A percentile compares a stretch with the other conserved stretches of the same genome.
Conservation (phyloP, 2,797 vertebrate species). For the Coendou prehensilis region DNA sequence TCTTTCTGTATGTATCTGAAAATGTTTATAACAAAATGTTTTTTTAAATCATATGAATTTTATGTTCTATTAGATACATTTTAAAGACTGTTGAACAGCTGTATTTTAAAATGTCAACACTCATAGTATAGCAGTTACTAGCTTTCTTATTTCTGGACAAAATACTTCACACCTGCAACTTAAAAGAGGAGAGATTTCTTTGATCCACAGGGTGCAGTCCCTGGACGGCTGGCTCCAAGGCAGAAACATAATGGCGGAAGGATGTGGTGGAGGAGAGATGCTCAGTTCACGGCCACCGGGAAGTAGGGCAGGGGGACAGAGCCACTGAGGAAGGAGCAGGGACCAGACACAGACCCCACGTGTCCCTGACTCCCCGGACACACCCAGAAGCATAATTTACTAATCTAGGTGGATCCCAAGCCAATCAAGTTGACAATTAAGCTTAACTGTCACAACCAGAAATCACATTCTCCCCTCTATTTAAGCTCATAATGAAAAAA, state of each 20-base stretch:
- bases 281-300: neutral
- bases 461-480: constrained; percentile 6
- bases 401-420: neutral
- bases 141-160: neutral
- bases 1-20: neutral
- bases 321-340: neutral
- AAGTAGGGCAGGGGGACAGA: neutral
- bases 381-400: neutral
- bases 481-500: neutral
- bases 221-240: neutral
- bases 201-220: neutral
- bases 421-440: neutral
- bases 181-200: neutral
- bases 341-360: neutral
- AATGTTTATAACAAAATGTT: neutral
- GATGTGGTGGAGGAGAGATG: neutral
- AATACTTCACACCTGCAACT: neutral
- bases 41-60: neutral
- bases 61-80: neutral
- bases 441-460: neutral
- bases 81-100: neutral
- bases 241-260: neutral
- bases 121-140: neutral
- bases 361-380: neutral
- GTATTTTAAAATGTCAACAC: constrained; percentile 8